Evolutionary conservation across 2,888 invertebrate species (phyloP), one percentile per base, ranked within the genome.

Genomic region (Drosophila fungiperda): DNA sequence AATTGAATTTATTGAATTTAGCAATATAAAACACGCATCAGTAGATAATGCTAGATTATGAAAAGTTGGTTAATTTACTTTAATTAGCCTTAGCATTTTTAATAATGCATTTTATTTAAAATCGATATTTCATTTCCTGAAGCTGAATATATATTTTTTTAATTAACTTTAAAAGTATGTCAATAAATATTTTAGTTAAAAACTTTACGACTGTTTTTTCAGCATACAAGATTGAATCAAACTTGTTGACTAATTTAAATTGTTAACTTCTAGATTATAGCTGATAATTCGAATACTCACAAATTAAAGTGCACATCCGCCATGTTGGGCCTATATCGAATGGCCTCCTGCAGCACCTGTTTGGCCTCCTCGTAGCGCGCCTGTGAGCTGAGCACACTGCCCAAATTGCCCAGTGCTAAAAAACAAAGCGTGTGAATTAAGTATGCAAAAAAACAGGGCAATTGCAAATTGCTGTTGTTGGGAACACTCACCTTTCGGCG

Each of bases 231-330:
- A 32, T 50, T 7, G 0, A 20, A 7, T 15, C 12, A 3, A 17
- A 32, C n/a, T 55, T 48, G 36, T 48, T 2, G 9, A n/a, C 20
- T 6, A 57, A 58, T 36, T 0, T 68, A 65, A 72, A 62, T 72
- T 68, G 49, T 48, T 26, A 42, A 62, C 55, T 40, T 29, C 20
- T 32, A 12, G 15, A 8, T 23, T 7, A 54, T 54, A 26, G 26
- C 45, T 26, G 15, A 12, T 52, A 1, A n/a, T 52, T 7, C n/a
- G 3, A 20, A 62, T 93, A 97, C 98, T 98, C 94, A 99, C 98
- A 99, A 95, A 94, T 99, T 99, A 94, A 99, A 99, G 94, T 99
- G 99, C 73, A 99, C 99, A 94, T 99, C 99, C 70, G 99, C 99
- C 99, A 99, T 99, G 94, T 99, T 99, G 89, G 97, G 97, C 92